Evolutionary conservation across 2,888 invertebrate species (phyloP).

Genomic region (Geotrupes spiniger): DNA sequence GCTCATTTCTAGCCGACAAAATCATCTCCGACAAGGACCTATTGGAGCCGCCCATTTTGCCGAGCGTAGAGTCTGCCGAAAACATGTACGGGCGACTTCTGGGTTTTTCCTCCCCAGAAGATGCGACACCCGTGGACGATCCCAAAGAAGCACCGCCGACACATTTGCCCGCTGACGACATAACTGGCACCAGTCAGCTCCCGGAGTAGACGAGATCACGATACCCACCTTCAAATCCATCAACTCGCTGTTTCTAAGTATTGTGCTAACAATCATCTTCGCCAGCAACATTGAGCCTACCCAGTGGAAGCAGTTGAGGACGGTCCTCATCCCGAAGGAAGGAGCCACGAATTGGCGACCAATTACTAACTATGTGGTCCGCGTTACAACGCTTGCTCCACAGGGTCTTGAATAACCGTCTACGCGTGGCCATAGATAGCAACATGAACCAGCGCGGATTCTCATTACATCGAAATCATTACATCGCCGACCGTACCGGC

Average conservation of each 20-base stretch:
- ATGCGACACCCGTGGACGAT: constrained; percentile 2
- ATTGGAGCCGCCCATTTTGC: constrained; percentile 5
- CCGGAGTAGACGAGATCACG: constrained; percentile 16
- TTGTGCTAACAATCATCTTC: constrained; percentile 19
- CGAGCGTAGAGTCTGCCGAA: constrained; percentile 14
- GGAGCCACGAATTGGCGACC: constrained; percentile 32
- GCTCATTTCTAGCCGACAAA: constrained; percentile 9
- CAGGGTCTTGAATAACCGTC: constrained; percentile 31
- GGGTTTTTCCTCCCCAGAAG: constrained; percentile 10
- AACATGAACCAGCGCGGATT: no score
- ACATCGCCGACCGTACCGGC: not conserved
- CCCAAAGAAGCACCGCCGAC: not conserved
- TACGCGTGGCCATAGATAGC: not conserved
- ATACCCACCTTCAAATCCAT: constrained; percentile 1
- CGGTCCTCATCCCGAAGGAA: constrained; percentile 25
- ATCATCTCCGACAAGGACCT: constrained; percentile 12
- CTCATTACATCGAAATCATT: constrained; percentile 32
- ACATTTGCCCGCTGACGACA: constrained; percentile 7
- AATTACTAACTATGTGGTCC: constrained; percentile 35
- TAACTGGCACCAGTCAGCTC: constrained; percentile 5
- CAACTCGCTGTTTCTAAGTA: constrained; percentile 15
- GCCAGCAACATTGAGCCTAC: constrained; percentile 18
- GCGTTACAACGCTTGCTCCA: constrained; percentile 32
- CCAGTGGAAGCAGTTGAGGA: constrained; percentile 20
- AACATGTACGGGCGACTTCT: constrained; percentile 11